A percentile compares a stretch with the other conserved stretches of the same genome.
Conservation (phyloP, 2,888 invertebrate species). For the Trichogramma evanescens region DNA sequence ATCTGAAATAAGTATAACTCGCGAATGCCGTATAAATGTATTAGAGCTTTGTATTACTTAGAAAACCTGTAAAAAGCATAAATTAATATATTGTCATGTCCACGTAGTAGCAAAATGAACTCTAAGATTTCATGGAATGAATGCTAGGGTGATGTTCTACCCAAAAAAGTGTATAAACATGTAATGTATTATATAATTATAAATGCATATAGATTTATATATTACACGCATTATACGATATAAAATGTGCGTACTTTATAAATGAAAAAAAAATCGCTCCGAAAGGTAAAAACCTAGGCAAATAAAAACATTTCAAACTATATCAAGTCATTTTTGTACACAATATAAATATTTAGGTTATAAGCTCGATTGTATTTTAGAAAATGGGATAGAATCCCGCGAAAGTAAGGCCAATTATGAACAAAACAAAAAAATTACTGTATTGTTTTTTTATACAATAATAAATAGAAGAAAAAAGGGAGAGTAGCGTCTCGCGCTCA, state of each 20-base stretch:
- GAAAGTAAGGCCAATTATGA: background rate
- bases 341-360: conserved; percentile 26
- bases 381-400: conserved; percentile 8
- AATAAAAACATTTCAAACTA: conserved; percentile 10
- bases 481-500: conserved; percentile 10
- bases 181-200: conserved; percentile 27
- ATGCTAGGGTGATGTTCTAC: conserved; percentile 31
- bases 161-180: conserved; percentile 31
- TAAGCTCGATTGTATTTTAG: conserved; percentile 35
- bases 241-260: conserved; percentile 11
- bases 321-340: conserved; percentile 39
- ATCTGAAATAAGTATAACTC: too few relatives aligned
- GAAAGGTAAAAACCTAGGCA: conserved; percentile 12
- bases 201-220: conserved; percentile 4
- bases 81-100: conserved; percentile 41
- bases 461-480: background rate
- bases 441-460: too few relatives aligned
- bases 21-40: too few relatives aligned
- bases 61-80: conserved; percentile 43
- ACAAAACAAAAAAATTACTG: too few relatives aligned
- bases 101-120: conserved; percentile 23
- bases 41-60: background rate
- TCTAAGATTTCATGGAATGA: conserved; percentile 28
- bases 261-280: background rate
- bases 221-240: conserved; percentile 8